Evolutionary conservation across 2,888 invertebrate genomes (phyloP).

Genomic region (Lasioglossum lativentre): DNA sequence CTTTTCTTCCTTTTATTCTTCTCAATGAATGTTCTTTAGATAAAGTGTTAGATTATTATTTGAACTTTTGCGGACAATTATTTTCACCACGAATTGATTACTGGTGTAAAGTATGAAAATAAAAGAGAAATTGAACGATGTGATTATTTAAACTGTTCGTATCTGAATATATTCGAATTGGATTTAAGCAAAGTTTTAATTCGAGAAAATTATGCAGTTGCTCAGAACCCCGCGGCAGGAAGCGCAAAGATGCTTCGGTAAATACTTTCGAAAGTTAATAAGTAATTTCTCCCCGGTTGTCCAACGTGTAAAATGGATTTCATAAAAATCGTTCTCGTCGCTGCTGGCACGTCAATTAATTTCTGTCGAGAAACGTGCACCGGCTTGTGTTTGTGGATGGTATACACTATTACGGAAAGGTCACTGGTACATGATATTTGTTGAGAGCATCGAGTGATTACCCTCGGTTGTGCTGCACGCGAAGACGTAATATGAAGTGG

Average conservation of each 20-base stretch:
- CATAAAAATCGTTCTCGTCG: slow-evolving; percentile 24
- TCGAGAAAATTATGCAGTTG: background rate
- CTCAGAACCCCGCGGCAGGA: background rate
- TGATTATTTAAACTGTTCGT: no score
- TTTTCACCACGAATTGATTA: background rate
- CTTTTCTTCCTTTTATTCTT: no score
- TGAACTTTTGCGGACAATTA: background rate
- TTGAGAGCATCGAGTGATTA: slow-evolving; percentile 52
- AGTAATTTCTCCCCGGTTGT: background rate
- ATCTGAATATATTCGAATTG: no score
- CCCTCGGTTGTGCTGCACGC: slow-evolving; percentile 17
- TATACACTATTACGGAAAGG: slow-evolving; percentile 52
- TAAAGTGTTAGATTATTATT: no score
- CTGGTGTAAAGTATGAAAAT: background rate
- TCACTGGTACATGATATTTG: slow-evolving; percentile 59
- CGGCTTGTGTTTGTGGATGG: slow-evolving; percentile 33
- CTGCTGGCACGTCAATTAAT: slow-evolving; percentile 50
- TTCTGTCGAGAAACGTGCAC: slow-evolving; percentile 30
- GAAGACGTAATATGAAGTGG: slow-evolving; percentile 34
- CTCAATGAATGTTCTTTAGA: no score
- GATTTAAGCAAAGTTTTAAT: no score
- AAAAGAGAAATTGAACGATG: background rate
- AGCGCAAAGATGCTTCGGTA: background rate
- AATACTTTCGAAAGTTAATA: slow-evolving; percentile 7
- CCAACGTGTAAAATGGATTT: background rate